A percentile compares a stretch with the other conserved stretches of the same genome.
Conservation (phyloP, 2,797 vertebrate species). For the Ceryle rudis region DNA sequence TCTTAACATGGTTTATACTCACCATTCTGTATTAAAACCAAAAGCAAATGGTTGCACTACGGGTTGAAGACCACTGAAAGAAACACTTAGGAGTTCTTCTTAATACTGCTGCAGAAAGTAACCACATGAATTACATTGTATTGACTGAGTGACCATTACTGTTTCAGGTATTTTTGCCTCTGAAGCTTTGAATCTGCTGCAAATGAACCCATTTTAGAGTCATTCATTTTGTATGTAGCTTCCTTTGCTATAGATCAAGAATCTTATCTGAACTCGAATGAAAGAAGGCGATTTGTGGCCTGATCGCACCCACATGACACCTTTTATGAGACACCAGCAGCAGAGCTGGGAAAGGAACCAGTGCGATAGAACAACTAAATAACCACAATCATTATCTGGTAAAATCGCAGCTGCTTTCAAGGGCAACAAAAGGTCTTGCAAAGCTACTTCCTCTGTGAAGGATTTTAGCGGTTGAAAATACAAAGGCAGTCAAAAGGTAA, state of each 20-base stretch:
- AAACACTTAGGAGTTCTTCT: not conserved
- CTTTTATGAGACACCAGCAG: not conserved
- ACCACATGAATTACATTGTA: accelerated
- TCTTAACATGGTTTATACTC: accelerated
- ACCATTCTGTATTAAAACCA: too few species aligned
- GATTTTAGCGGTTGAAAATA: not conserved
- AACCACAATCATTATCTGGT: not conserved
- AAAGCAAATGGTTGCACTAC: not conserved
- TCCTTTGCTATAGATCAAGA: not conserved
- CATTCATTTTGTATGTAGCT: not conserved
- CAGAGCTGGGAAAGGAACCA: not conserved
- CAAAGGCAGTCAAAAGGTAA: not conserved
- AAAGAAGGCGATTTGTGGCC: not conserved
- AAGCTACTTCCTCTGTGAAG: not conserved
- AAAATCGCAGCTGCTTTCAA: not conserved
- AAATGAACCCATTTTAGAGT: not conserved
- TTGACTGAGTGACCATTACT: accelerated
- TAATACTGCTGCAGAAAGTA: not conserved
- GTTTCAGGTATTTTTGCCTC: not conserved
- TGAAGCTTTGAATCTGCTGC: not conserved
- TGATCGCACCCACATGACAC: accelerated
- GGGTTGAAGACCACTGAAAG: not conserved
- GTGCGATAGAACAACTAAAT: not conserved
- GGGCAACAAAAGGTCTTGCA: not conserved
- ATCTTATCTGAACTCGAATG: not conserved